Evolutionary conservation across 2,888 invertebrate genomes (phyloP), one percentile per base, ranked within the genome.

Genomic region (Diarsia dahlii): DNA sequence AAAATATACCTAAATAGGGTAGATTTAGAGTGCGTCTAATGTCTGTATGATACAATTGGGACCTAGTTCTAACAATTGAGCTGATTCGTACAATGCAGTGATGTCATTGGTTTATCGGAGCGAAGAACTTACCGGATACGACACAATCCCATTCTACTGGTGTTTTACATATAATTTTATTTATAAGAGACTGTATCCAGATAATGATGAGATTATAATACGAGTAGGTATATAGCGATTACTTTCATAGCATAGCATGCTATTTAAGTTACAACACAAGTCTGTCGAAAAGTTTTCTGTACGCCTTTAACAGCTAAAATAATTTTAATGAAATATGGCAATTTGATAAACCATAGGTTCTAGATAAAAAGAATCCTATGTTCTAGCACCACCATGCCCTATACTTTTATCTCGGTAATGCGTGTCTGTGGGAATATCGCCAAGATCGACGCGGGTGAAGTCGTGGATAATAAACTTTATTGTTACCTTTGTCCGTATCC

Each of bases 51-150:
- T 50, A 63, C 54, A 75, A 63, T n/a, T 81, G 54, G 66, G 66
- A 50, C 20, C 48, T 78, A 81, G 34, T 75, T 76, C 45, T 34
- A 75, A 67, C 50, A 75, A 75, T 66, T 56, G 66, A 60, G 28
- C 63, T 75, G 58, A 76, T 20, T 62, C 39, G 62, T 45, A 63
- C 69, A 82, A 82, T 80, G 39, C 13, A 50, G 50, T 82, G 82
- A 71, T 71, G 82, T 69, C 77, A 82, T 76, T 65, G n/a, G 68
- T 54, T 52, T 48, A 81, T 39, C 76, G 58, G 39, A 65, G 52
- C 76, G 23, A 48, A 69, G 68, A 69, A 52, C n/a, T 68, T 68
- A 54, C 10, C 52, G 76, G 68, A 81, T 68, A 81, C 18, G 8
- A 52, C 15, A 45, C n/a, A 34, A n/a, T 46, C 5, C 8, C 0